Conservation (phyloP, 1,140 invertebrate genomes). For the Scylla paramamosain region DNA sequence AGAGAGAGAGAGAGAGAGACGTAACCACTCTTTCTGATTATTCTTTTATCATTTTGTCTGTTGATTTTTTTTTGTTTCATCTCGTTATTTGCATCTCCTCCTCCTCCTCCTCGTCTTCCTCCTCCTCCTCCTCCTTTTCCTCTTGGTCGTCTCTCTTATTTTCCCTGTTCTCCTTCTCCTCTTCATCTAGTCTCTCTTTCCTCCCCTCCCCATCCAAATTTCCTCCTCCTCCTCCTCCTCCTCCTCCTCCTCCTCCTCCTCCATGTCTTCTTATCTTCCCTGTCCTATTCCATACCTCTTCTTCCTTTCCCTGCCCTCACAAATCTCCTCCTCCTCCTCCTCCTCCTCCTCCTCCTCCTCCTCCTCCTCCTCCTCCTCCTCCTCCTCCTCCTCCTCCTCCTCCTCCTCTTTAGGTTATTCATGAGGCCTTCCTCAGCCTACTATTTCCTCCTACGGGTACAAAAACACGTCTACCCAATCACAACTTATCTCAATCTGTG, state of each 20-base stretch:
- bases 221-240: background rate
- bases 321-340: background rate
- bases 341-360: conserved; percentile 40
- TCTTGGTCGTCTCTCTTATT: background rate
- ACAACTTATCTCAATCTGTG: too few species aligned
- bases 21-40: too few species aligned
- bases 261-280: background rate
- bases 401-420: background rate
- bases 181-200: background rate
- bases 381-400: conserved; percentile 40
- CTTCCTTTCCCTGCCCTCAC: too few species aligned
- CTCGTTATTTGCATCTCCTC: background rate
- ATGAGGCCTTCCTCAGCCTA: too few species aligned
- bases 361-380: conserved; percentile 40
- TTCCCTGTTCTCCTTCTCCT: background rate
- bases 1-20: too few species aligned
- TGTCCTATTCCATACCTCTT: background rate
- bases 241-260: background rate
- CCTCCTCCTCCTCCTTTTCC: background rate
- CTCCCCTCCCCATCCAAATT: background rate
- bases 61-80: too few species aligned
- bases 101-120: background rate
- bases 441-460: too few species aligned
- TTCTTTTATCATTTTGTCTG: too few species aligned
- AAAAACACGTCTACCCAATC: too few species aligned